Conservation (phyloP, 2,888 invertebrate species). For the Clivina fossor region DNA sequence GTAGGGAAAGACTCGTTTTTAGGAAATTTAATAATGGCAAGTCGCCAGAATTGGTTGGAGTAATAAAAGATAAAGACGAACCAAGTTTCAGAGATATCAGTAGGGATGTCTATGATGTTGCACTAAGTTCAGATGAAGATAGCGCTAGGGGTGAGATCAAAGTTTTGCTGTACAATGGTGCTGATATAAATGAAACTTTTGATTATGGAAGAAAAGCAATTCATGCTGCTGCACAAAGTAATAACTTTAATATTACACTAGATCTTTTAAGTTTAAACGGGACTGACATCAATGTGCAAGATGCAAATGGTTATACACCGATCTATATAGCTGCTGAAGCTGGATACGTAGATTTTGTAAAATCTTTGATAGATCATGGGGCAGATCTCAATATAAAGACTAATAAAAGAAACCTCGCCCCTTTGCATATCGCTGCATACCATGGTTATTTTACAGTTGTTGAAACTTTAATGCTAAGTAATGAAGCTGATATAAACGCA, state of each 20-base stretch:
- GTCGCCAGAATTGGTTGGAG: neutral
- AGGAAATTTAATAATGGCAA: neutral
- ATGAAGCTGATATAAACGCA: constrained; percentile 33
- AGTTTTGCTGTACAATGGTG: constrained; percentile 25
- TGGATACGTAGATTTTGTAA: constrained; percentile 27
- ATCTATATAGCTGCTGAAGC: constrained; percentile 37
- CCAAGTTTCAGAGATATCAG: neutral
- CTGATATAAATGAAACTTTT: constrained; percentile 35
- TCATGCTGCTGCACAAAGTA: constrained; percentile 13
- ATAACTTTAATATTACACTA: constrained; percentile 8
- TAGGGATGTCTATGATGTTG: neutral
- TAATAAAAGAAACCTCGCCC: constrained; percentile 33
- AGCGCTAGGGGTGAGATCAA: constrained; percentile 12
- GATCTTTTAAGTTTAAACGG: constrained; percentile 18
- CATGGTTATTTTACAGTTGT: constrained; percentile 31
- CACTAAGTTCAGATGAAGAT: neutral
- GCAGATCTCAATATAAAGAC: constrained; percentile 34
- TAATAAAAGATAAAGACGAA: neutral
- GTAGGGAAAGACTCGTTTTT: neutral
- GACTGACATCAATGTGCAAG: constrained; percentile 36
- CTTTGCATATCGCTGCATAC: constrained; percentile 38
- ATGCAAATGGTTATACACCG: constrained; percentile 35
- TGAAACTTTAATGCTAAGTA: constrained; percentile 24
- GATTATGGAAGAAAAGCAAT: constrained; percentile 30
- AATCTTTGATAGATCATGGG: constrained; percentile 27